Evolutionary conservation across 2,797 vertebrate genomes (phyloP).

Genomic region (Rhinogobio ventralis): DNA sequence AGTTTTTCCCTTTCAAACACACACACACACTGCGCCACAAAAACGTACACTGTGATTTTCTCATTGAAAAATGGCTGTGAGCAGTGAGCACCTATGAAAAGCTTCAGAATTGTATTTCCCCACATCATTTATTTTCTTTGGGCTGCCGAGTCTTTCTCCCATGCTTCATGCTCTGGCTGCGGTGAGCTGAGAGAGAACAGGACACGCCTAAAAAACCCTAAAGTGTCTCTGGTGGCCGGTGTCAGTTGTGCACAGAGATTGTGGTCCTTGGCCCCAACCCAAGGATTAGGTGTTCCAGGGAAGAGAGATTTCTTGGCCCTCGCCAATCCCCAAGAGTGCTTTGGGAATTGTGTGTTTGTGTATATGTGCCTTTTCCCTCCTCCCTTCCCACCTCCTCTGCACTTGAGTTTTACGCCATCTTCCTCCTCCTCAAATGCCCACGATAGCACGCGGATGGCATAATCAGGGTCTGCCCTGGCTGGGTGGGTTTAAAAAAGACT

Average conservation of each 20-base stretch:
- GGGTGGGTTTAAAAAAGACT: constrained; percentile 43
- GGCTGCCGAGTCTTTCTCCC: constrained; percentile 72
- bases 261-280: constrained; percentile 85
- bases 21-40: constrained; percentile 6
- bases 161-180: constrained; percentile 84
- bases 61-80: constrained; percentile 77
- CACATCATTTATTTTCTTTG: constrained; percentile 76
- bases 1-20: constrained; percentile 34
- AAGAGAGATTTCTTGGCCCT: constrained; percentile 84
- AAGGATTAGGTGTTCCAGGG: constrained; percentile 93
- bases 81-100: constrained; percentile 84
- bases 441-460: constrained; percentile 56
- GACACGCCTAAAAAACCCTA: constrained; percentile 89
- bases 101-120: constrained; percentile 79
- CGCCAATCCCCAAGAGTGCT: constrained; percentile 75
- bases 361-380: constrained; percentile 63
- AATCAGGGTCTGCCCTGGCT: constrained; percentile 59
- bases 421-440: constrained; percentile 46
- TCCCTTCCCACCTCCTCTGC: constrained; percentile 72
- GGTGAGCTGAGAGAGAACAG: constrained; percentile 82
- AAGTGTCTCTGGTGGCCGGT: constrained; percentile 85
- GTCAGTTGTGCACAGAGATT: constrained; percentile 83
- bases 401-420: constrained; percentile 52
- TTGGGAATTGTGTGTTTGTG: constrained; percentile 78
- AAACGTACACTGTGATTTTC: constrained; percentile 76